Evolutionary conservation across 2,888 invertebrate genomes (phyloP), one percentile per base, ranked within the genome.

Genomic region (Chrysopilus asiliformis): DNA sequence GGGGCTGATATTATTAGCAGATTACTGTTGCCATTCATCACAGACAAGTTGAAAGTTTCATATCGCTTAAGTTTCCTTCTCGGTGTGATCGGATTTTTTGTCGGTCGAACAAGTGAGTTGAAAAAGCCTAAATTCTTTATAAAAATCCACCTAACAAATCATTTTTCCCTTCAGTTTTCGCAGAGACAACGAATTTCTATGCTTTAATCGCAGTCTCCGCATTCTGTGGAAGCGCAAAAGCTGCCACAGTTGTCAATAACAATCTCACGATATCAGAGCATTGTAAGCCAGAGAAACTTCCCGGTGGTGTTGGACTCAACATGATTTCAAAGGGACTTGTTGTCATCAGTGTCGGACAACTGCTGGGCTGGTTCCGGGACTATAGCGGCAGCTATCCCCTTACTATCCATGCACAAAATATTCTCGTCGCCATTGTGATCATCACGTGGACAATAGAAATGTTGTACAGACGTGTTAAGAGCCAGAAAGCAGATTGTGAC

Each of bases 311-410:
- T 3, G 80, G 80, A 1, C 62, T 80, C 2, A 79, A 76, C 45
- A 80, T 80, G 80, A 66, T 80, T 32, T 67, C 72, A 1, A 79
- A 79, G 65, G 79, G 79, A 3, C 51, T 79, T 2, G 66, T 76
- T 20, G 75, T 79, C 0, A 72, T 79, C 5, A 71, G 72, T 2
- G 52, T 74, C 2, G 80, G 79, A 2, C 77, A 76, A 46, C 44
- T 68, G 6, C 52, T 71, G n/a, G 61, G 79, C 14, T 76, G 74
- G 70, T 64, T 79, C 34, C 68, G 79, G 47, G 81, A 81, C 50
- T 68, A 65, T 36, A 72, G 73, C 2, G 64, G 59, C 12, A 79
- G 77, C 44, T 80, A 74, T 49, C 52, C 69, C 2, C 50, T 70
- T 2, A 75, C 76, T 40, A 71, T 80, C 43, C 74, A 78, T 41